A percentile compares a stretch with the other conserved stretches of the same genome.
Conservation (phyloP, 2,888 invertebrate species). For the Trissolcus brochymenae region DNA sequence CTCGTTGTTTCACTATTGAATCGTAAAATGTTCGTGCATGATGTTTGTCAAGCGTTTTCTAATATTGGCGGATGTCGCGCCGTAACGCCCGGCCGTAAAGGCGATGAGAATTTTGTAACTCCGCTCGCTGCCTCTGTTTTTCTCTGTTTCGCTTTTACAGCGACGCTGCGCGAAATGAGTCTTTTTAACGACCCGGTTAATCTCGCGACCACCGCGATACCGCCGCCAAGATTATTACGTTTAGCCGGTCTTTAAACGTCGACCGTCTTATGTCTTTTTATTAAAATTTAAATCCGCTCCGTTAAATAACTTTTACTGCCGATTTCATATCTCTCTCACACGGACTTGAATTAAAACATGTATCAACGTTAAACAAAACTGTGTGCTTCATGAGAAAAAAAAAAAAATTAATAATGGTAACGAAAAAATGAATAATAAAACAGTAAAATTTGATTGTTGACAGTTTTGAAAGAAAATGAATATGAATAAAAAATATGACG, state of each 20-base stretch:
- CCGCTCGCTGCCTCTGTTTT: conserved; percentile 11
- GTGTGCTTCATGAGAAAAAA: too few species aligned
- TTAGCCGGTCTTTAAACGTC: conserved; percentile 40
- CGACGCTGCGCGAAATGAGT: conserved; percentile 48
- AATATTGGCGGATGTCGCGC: conserved; percentile 44
- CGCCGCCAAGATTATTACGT: conserved; percentile 52
- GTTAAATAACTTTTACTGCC: conserved; percentile 13
- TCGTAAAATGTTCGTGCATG: conserved; percentile 49
- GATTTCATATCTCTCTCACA: conserved; percentile 3
- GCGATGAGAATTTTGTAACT: conserved; percentile 52
- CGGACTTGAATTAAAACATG: too few species aligned
- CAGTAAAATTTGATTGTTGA: too few species aligned
- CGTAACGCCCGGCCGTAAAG: conserved; percentile 42
- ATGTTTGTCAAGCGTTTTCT: conserved; percentile 47
- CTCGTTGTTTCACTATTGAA: conserved; percentile 50
- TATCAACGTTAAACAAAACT: conserved; percentile 1
- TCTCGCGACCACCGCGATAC: conserved; percentile 43
- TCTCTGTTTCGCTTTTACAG: conserved; percentile 45
- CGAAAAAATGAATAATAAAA: too few species aligned
- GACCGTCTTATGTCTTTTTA: conserved; percentile 31
- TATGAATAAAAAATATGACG: too few species aligned
- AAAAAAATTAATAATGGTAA: too few species aligned
- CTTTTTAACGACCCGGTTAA: conserved; percentile 56
- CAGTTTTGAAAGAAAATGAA: too few species aligned
- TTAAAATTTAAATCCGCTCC: conserved; percentile 31